Base-by-base conservation (phyloP, 2,113 vertebrate species). In the Callocephalon fimbriatum region DNA sequence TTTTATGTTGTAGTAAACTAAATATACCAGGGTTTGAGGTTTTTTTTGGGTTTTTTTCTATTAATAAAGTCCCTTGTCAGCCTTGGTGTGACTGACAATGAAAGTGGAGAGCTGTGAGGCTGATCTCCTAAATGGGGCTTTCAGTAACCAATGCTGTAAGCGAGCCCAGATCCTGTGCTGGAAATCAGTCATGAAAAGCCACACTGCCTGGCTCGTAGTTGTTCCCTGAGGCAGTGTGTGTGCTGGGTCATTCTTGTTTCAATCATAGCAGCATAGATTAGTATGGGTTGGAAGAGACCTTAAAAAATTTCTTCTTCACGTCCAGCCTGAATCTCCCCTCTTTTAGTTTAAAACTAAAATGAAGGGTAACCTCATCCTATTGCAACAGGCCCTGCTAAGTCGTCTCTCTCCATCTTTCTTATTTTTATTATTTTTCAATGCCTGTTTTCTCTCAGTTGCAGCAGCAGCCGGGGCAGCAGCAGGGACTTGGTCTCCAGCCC, bases 401-500 rank as follows among this genome's bases (percentile, higher is more conserved):
- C 35, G 21, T 58, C 56, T 58, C 56, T 58, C 56, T n/a, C 56
- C 21, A 7, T 23, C 13, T 58, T 58, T 58, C 56, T 58, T 58
- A 35, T 58, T 58, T 58, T n/a, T 58, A 15, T 23, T n/a, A 35
- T 58, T 35, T 73, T 45, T 56, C 85, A 63, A 25, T 8, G 53
- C 32, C 38, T 6, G 0, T 84, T 42, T 84, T 31, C 44, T 82
- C 56, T 14, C 86, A 93, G 86, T 63, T 94, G 84, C 96, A 92
- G 92, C 96, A 86, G 77, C 73, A 47, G 67, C 91, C 73, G 21
- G 96, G 97, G 40, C 95, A 81, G 77, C 97, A 96, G 79, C 96
- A 85, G 80, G 45, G 84, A 3, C 96, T 98, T 7, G 96, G 97
- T 70, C 97, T 98, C 61, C 98, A 98, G 90, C 91, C 97, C 12